A percentile compares a stretch with the other conserved stretches of the same genome.
phyloP scores from a whole-genome alignment of 2,797 vertebrate species.

The Heliangelus exortis region DNA sequence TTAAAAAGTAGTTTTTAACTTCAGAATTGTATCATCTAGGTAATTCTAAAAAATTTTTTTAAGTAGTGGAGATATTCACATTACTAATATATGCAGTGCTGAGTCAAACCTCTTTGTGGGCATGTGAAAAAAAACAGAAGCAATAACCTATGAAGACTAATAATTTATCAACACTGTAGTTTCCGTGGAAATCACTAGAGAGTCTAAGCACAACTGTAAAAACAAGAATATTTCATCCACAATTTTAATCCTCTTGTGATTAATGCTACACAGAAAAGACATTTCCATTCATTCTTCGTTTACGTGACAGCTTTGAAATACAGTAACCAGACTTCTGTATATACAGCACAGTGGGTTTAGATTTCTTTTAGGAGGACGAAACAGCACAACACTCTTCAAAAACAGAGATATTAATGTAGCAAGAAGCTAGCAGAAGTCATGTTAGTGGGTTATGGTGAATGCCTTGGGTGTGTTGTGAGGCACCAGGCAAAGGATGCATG shows the following conservation, averaged over 20 bases:
- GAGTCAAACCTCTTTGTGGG: not conserved
- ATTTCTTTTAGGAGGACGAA: not conserved
- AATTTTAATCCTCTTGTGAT: conserved; percentile 6
- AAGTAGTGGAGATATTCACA: not conserved
- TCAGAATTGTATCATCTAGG: not conserved
- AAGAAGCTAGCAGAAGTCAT: not conserved
- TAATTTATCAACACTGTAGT: conserved; percentile 23
- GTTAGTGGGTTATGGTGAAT: rapidly evolving
- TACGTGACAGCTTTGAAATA: conserved; percentile 3
- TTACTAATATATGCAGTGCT: not conserved
- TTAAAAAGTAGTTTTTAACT: not conserved
- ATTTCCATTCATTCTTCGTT: conserved; percentile 14
- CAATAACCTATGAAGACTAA: not conserved
- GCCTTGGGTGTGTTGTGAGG: not conserved
- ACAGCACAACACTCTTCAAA: not conserved
- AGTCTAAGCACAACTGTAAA: conserved; percentile 19
- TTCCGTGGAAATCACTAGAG: not conserved
- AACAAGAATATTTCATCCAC: conserved; percentile 31
- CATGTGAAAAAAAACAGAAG: conserved; percentile 11
- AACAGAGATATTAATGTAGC: not conserved
- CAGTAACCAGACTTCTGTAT: not conserved
- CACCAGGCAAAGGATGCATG: not conserved
- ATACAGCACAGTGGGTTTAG: not conserved
- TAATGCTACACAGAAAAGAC: not conserved
- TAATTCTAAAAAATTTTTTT: not conserved